A percentile compares a stretch with the other conserved stretches of the same genome.
Evolutionary conservation across 1,140 invertebrate species (phyloP).

Genomic region (Bombyx mori): ASM3026992v2 NC_085118.1:5973001-5973500

Average conservation of each 20-base stretch:
- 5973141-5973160: too few relatives aligned
- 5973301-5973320: conserved; percentile 68
- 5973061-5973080: too few relatives aligned
- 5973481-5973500: conserved; percentile 53
- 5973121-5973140: too few relatives aligned
- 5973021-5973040: too few relatives aligned
- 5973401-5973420: conserved; percentile 35
- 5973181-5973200: too few relatives aligned
- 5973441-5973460: conserved; percentile 60
- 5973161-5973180: too few relatives aligned
- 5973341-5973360: conserved; percentile 57
- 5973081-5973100: too few relatives aligned
- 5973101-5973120: too few relatives aligned
- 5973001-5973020: too few relatives aligned
- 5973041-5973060: too few relatives aligned
- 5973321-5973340: conserved; percentile 62
- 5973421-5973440: conserved; percentile 56
- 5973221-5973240: neutral
- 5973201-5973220: too few relatives aligned
- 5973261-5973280: conserved; percentile 59
- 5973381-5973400: conserved; percentile 56
- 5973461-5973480: conserved; percentile 58
- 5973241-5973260: conserved; percentile 25
- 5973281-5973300: conserved; percentile 51
- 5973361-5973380: conserved; percentile 66